phyloP scores from a whole-genome alignment of 1,140 invertebrate species.

The Pseudomyrmex pallidus region DNA sequence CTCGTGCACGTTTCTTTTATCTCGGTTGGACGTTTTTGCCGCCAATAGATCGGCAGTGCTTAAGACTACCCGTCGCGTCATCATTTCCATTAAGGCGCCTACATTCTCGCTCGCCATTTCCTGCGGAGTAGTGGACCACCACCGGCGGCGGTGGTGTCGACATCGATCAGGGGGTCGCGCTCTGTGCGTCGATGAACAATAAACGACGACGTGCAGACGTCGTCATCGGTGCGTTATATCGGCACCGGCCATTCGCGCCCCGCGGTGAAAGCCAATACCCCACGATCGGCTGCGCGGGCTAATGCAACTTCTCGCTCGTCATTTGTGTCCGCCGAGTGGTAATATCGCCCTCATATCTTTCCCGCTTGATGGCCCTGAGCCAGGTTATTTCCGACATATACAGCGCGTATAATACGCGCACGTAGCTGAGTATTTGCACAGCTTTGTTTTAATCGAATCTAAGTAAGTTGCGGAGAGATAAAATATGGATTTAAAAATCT shows the following conservation, averaged over 20 bases:
- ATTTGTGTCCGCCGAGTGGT: neutral
- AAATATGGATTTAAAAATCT: too few species aligned
- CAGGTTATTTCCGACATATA: neutral
- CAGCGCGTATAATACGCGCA: neutral
- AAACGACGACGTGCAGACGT: slow-evolving; percentile 9
- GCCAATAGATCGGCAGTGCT: slow-evolving; percentile 21
- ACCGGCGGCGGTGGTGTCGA: neutral
- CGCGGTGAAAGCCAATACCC: slow-evolving; percentile 21
- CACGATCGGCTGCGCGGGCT: neutral
- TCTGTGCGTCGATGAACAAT: slow-evolving; percentile 37
- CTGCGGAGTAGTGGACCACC: neutral
- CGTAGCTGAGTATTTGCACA: neutral
- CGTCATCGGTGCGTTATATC: slow-evolving; percentile 33
- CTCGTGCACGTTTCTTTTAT: slow-evolving; percentile 28
- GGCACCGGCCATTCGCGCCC: slow-evolving; percentile 15
- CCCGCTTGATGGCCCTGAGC: neutral
- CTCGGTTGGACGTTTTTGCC: neutral
- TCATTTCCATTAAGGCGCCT: slow-evolving; percentile 44
- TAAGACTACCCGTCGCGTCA: slow-evolving; percentile 22
- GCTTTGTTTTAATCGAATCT: neutral
- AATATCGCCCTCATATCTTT: neutral
- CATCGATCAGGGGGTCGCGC: slow-evolving; percentile 27
- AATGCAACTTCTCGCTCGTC: slow-evolving; percentile 18
- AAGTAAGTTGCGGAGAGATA: too few species aligned
- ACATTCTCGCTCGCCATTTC: slow-evolving; percentile 19